A percentile compares a stretch with the other conserved stretches of the same genome.
Evolutionary conservation across 2,888 invertebrate genomes (phyloP).

Genomic region (Stegana nigrithorax): DNA sequence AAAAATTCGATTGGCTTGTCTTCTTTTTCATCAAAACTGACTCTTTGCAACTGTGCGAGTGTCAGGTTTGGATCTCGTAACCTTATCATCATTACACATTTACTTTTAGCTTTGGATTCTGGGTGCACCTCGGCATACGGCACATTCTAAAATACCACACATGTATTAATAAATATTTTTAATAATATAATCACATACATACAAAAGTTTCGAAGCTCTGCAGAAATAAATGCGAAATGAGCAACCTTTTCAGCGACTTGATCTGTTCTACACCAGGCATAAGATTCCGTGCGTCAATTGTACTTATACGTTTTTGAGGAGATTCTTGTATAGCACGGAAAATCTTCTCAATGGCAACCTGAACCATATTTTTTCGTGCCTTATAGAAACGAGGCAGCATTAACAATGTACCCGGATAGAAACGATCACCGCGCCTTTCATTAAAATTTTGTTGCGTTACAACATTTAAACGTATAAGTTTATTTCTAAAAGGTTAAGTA

Average conservation of each 20-base stretch:
- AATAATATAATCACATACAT: slow-evolving; percentile 39
- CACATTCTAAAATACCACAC: slow-evolving; percentile 18
- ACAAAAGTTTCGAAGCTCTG: slow-evolving; percentile 71
- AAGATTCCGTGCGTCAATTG: slow-evolving; percentile 69
- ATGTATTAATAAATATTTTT: background rate
- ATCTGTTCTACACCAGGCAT: slow-evolving; percentile 34
- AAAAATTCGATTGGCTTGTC: slow-evolving; percentile 65
- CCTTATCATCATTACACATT: slow-evolving; percentile 70
- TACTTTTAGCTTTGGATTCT: slow-evolving; percentile 19
- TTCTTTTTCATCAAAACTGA: slow-evolving; percentile 68
- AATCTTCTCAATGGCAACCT: slow-evolving; percentile 56
- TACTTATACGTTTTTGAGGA: slow-evolving; percentile 71
- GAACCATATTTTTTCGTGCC: slow-evolving; percentile 71
- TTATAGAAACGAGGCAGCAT: slow-evolving; percentile 75
- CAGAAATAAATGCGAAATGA: slow-evolving; percentile 69
- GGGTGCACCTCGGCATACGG: slow-evolving; percentile 31
- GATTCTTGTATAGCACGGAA: slow-evolving; percentile 67
- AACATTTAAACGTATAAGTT: slow-evolving; percentile 72
- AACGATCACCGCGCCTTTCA: slow-evolving; percentile 68
- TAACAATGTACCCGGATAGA: slow-evolving; percentile 70
- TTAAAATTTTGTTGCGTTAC: slow-evolving; percentile 74
- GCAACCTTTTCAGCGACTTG: slow-evolving; percentile 51
- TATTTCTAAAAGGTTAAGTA: slow-evolving; percentile 68
- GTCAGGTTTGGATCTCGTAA: slow-evolving; percentile 73
- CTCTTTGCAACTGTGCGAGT: slow-evolving; percentile 68